A percentile compares a stretch with the other conserved stretches of the same genome.
These are phyloP conservation scores for Dreissena polymorpha DNA, from an alignment of 1,140 invertebrate species.

Conservation along the genomic window DNA sequence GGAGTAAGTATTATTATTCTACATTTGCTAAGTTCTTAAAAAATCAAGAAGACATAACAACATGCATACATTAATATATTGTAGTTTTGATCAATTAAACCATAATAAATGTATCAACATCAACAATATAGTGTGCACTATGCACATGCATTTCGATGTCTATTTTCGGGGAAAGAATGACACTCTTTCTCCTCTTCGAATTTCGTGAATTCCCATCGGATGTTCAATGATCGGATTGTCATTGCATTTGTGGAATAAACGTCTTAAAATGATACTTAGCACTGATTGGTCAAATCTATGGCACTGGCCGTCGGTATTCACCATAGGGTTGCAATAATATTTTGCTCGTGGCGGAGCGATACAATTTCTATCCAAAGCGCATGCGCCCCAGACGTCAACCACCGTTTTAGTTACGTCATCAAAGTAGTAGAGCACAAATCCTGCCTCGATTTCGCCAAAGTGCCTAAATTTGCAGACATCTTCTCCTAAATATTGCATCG, in stretches of 20 bases:
- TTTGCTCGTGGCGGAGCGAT: slow-evolving; percentile 33
- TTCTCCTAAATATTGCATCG: slow-evolving; percentile 39
- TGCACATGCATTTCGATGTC: no score
- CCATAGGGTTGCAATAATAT: not conserved
- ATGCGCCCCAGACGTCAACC: slow-evolving; percentile 38
- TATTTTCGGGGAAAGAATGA: not conserved
- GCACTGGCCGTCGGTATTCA: not conserved
- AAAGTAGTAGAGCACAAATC: slow-evolving; percentile 39
- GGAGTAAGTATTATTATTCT: no score
- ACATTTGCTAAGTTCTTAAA: no score
- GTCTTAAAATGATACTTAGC: not conserved
- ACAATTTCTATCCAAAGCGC: slow-evolving; percentile 41
- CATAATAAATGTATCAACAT: no score
- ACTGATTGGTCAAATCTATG: slow-evolving; percentile 22
- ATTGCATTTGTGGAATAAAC: not conserved
- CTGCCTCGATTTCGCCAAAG: slow-evolving; percentile 46
- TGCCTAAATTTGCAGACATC: slow-evolving; percentile 45
- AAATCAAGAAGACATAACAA: no score
- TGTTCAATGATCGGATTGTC: not conserved
- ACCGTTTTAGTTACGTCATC: slow-evolving; percentile 32
- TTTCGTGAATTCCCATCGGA: not conserved
- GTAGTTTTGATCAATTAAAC: no score
- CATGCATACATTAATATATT: no score
- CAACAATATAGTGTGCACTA: no score
- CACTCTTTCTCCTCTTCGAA: not conserved